phyloP scores from a whole-genome alignment of 2,113 vertebrate genomes.

The Albula glossodonta region DNA sequence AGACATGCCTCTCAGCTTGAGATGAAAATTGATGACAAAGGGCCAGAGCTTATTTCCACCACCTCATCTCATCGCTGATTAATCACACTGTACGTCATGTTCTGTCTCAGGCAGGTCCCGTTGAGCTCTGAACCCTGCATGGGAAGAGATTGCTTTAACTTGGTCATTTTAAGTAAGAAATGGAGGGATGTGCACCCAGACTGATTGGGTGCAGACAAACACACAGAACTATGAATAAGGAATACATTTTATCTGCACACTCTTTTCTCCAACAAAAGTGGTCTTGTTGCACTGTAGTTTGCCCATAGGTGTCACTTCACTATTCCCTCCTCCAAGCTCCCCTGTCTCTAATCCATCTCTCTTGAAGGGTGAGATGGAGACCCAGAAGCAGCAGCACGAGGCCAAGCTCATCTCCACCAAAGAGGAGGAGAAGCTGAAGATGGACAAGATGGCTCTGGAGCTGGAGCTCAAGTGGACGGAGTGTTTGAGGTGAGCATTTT shows the following conservation, averaged over 20 bases:
- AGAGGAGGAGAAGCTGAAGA: conserved; percentile 90
- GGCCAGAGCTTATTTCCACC: not conserved
- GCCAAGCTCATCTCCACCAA: conserved; percentile 82
- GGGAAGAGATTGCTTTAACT: not conserved
- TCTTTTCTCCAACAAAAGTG: not conserved
- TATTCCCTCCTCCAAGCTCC: not conserved
- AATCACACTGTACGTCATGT: not conserved
- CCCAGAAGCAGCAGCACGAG: conserved; percentile 87
- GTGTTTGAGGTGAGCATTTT: conserved; percentile 78
- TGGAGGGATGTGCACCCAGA: not conserved
- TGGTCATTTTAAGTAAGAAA: not conserved
- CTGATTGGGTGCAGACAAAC: not conserved
- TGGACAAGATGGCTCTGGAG: conserved; percentile 90
- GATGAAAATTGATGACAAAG: conserved; percentile 8
- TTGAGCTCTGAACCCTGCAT: not conserved
- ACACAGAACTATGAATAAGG: not conserved
- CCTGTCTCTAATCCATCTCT: not conserved
- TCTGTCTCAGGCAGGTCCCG: not conserved
- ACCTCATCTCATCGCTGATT: not conserved
- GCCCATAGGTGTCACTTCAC: not conserved
- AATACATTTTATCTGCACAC: not conserved
- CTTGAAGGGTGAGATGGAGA: conserved; percentile 85
- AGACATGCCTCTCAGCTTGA: not conserved
- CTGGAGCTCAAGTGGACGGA: conserved; percentile 98
- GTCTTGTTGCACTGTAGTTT: not conserved